Evolutionary conservation across 1,140 invertebrate genomes (phyloP), one percentile per base, ranked within the genome.

Genomic region (Diploscapter pachys): DNA sequence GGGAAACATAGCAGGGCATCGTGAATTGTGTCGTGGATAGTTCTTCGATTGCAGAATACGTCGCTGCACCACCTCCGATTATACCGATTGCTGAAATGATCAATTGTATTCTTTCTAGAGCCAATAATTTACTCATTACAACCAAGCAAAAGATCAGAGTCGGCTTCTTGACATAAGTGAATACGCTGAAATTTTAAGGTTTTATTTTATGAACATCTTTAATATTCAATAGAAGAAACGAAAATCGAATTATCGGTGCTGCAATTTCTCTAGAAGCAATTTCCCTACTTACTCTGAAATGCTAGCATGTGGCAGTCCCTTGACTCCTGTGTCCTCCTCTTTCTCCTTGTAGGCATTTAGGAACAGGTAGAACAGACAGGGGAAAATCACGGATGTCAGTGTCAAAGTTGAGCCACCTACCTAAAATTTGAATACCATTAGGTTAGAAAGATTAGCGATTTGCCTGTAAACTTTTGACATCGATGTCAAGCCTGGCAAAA

Each of bases 391-490:
- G 3, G 85, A 85, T 48, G 86, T 80, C n/a, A 87, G 72, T 0
- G 92, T 93, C 0, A 92, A 92, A 0, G 92, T 93, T 1, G 94
- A 89, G 0, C 92, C 92, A 11, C 93, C 93, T 65, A 48, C 57
- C 57, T 59, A 11, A 13, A 59, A 31, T 31, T 31, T 31, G 31
- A 31, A 31, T 31, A 31, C 31, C 31, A 31, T 31, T 31, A 31
- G 31, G 31, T 1, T 31, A 31, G 31, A 31, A 31, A 31, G 31
- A 31, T 31, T 31, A 31, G 31, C 31, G 31, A 31, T 31, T n/a
- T n/a, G n/a, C n/a, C n/a, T n/a, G n/a, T n/a, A n/a, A n/a, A n/a
- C n/a, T n/a, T n/a, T n/a, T n/a, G 31, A 31, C 31, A 31, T 31
- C 31, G 31, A n/a, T 31, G 31, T 31, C 31, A 31, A 31, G 31